Conservation (phyloP, 2,888 invertebrate species). For the Apocheima hispidaria region DNA sequence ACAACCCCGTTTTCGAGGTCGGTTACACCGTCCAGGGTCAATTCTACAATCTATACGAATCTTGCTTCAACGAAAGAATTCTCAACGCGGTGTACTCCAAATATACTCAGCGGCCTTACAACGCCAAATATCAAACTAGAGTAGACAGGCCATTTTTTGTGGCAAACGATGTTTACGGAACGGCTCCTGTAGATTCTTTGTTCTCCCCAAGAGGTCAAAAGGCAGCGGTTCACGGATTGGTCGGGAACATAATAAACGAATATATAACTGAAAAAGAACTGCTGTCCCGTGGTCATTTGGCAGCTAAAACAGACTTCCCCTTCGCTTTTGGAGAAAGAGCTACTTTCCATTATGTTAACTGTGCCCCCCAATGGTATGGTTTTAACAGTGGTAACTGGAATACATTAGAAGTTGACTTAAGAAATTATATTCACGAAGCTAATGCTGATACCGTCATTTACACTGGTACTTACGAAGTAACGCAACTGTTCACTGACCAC, state of each 20-base stretch:
- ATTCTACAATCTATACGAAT: slow-evolving; percentile 72
- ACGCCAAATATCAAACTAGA: slow-evolving; percentile 70
- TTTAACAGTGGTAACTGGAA: slow-evolving; percentile 88
- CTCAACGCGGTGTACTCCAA: slow-evolving; percentile 69
- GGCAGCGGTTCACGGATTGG: slow-evolving; percentile 60
- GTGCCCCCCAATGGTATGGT: slow-evolving; percentile 89
- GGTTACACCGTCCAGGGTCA: slow-evolving; percentile 64
- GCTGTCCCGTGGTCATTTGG: slow-evolving; percentile 87
- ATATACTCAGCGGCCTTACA: slow-evolving; percentile 76
- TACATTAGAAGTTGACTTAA: slow-evolving; percentile 78
- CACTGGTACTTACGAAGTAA: slow-evolving; percentile 87
- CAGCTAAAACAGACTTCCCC: slow-evolving; percentile 88
- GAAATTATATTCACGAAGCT: slow-evolving; percentile 65
- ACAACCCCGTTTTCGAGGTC: slow-evolving; percentile 67
- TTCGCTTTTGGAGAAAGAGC: slow-evolving; percentile 86
- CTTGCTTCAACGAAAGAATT: slow-evolving; percentile 69
- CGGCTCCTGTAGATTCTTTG: slow-evolving; percentile 62
- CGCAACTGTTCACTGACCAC: slow-evolving; percentile 77
- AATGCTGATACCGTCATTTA: slow-evolving; percentile 78
- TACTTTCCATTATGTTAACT: slow-evolving; percentile 89
- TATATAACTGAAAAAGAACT: slow-evolving; percentile 74
- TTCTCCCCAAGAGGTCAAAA: slow-evolving; percentile 69
- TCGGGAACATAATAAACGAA: slow-evolving; percentile 60
- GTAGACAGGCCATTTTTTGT: slow-evolving; percentile 72
- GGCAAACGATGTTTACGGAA: slow-evolving; percentile 60